A percentile compares a stretch with the other conserved stretches of the same genome.
These are phyloP conservation scores for Austrofundulus limnaeus DNA, from an alignment of 2,113 vertebrate genomes.

Conservation along the genomic window DNA sequence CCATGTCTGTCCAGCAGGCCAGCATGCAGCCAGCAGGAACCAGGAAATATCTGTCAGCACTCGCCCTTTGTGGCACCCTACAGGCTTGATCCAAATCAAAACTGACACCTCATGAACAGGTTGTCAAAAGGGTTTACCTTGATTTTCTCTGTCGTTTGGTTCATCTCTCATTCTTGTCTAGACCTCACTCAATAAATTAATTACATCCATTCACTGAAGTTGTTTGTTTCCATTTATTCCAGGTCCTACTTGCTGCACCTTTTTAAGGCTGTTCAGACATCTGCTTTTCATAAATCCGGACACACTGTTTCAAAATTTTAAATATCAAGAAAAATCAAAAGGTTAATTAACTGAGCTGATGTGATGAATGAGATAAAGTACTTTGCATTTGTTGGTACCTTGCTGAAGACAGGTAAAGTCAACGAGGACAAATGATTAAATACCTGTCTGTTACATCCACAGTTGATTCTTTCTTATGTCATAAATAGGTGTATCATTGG, in stretches of 20 bases:
- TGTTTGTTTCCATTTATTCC: slow-evolving; percentile 26
- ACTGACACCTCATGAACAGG: slow-evolving; percentile 72
- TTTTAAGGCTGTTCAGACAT: slow-evolving; percentile 15
- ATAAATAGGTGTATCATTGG: slow-evolving; percentile 18
- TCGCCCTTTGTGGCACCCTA: slow-evolving; percentile 47
- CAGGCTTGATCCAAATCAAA: slow-evolving; percentile 65
- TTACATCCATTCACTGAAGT: slow-evolving; percentile 45
- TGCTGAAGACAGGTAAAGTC: slow-evolving; percentile 19
- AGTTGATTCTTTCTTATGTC: slow-evolving; percentile 26
- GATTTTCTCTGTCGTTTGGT: slow-evolving; percentile 70
- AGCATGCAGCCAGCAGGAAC: slow-evolving; percentile 13
- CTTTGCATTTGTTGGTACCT: slow-evolving; percentile 1
- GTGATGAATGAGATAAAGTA: slow-evolving; percentile 4
- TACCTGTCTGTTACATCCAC: slow-evolving; percentile 23
- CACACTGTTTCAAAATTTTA: slow-evolving; percentile 2
- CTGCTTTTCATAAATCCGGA: slow-evolving; percentile 21
- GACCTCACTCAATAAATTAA: slow-evolving; percentile 66
- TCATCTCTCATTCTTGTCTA: slow-evolving; percentile 48
- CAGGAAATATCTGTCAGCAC: slow-evolving; percentile 18
- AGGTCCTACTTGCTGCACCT: slow-evolving; percentile 3
- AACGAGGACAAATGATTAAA: slow-evolving; percentile 21
- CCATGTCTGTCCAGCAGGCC: slow-evolving; percentile 4
- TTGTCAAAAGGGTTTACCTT: slow-evolving; percentile 73
- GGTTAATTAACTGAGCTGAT: background rate
- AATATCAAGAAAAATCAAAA: slow-evolving; percentile 4